Base-by-base conservation (phyloP, 2,113 vertebrate genomes). In the Orthonyx spaldingii region DNA sequence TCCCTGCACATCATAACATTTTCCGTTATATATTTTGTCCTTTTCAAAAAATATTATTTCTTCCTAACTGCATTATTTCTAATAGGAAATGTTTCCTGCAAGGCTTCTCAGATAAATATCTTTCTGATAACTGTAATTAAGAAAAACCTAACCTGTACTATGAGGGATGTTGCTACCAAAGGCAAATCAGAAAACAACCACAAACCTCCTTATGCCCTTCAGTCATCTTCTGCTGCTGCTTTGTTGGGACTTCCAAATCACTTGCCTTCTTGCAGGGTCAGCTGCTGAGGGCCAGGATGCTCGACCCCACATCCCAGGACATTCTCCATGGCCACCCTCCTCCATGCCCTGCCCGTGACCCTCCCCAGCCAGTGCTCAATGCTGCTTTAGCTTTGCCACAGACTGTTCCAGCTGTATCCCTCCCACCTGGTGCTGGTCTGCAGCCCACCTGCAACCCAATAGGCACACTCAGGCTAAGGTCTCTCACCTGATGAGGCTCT, bases 261-360 rank as follows among this genome's bases (percentile, higher is more conserved):
- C 42, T 84, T 69, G 4, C 3, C 8, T 72, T 14, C 50, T 78
- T 90, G 33, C 44, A 72, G 53, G 22, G 7, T 41, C 42, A 53
- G 44, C 56, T 83, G 66, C 39, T 5, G 4, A 53, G 17, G 20
- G 39, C 4, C 26, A 41, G 75, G 32, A 41, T 49, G n/a, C 11
- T 42, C 0, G 0, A n/a, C 3, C 12, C n/a, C 70, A 33, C 10
- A 23, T 13, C 39, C 20, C 42, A 63, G 28, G 20, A 28, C 0
- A 1, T 23, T 26, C 26, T 22, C 19, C 2, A 2, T 30, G 47
- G 26, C 61, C 56, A 32, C 30, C 21, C 32, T 66, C 30, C 28
- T 32, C 33, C 46, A 3, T 12, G 7, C 21, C 22, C 52, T 75
- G 37, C 33, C 68, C 33, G 7, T 26, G 50, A 32, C 33, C 42